Evolutionary conservation across 2,113 vertebrate genomes (phyloP), one percentile per base, ranked within the genome.

Genomic region (Glaucidium brasilianum): DNA sequence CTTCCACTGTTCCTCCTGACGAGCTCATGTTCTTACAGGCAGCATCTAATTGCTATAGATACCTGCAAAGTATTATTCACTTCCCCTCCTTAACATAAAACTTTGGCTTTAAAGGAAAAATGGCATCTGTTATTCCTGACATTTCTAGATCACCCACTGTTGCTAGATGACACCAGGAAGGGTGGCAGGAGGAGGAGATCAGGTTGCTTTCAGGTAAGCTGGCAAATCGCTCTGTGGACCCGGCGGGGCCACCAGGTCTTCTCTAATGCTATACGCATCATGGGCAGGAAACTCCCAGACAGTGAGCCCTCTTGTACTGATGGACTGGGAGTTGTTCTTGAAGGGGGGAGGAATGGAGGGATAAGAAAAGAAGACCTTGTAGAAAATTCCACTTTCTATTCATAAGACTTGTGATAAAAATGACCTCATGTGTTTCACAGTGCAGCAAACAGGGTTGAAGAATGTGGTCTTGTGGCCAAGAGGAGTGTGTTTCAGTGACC

Each of bases 361-460:
- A 94, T 89, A 96, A 97, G 95, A 96, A 95, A 96, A 94, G 90
- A 96, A 79, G 94, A 95, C 49, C 91, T 89, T 97, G 96, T 95
- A 95, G 80, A 94, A 95, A 93, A 91, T 93, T 77, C 85, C 88
- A 94, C 75, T 75, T 85, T 88, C 94, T 94, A 92, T 96, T 94
- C 85, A 92, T 93, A 60, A 88, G 88, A 63, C 91, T 94, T 77
- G 85, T 81, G 75, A 94, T 64, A 92, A 88, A 97, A 96, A 95
- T 93, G 93, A 96, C 96, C 94, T 93, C 85, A 94, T 96, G 72
- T 92, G 83, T 92, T 74, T 93, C 78, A 90, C 41, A 59, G 79
- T 6, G 90, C 75, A 67, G 88, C 83, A 96, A 96, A 85, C 71
- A 88, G 88, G 52, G 60, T 32, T 60, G 88, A 96, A 96, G 94